Base-by-base conservation (phyloP, 92 coral and sea anemone species). In the Anthopleura xanthogrammica region DNA sequence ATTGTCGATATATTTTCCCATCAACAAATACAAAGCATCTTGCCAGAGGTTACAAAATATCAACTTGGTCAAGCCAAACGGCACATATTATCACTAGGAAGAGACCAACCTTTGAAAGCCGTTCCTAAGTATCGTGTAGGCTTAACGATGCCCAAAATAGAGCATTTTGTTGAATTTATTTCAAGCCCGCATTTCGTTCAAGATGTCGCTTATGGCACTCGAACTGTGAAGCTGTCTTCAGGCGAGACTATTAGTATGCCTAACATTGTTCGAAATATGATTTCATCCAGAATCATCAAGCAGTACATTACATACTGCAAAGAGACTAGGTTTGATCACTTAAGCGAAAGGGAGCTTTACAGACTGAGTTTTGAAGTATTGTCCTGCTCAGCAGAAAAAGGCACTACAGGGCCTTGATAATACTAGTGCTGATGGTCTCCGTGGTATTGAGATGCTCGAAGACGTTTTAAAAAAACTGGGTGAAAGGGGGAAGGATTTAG, bases 341-440 rank as follows among this genome's bases (percentile, higher is more conserved):
- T 88, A 57, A 83, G 90, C 79, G 86, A n/a, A n/a, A n/a, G n/a
- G n/a, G n/a, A 88, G 60, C 84, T 88, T 40, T 88, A 83, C 75
- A 83, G 87, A 73, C n/a, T n/a, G n/a, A n/a, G 87, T 83, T 41
- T 76, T 88, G 68, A 79, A 83, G 58, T 39, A 40, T 50, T n/a
- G 87, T 56, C 90, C 87, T 42, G 90, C 87, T 52, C 87, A 83
- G 73, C 90, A 88, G 86, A 79, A 77, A 22, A 85, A 89, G 74
- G 83, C 89, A 56, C 66, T 89, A 80, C 86, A 86, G 75, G 92
- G 92, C 36, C 86, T 86, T 76, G 89, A 89, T 79, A 89, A 86
- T 80, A 81, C 65, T 46, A 86, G 83, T 29, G 87, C 89, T 60
- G 88, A 84, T 85, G 88, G 85, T 5, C 82, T 80, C 20, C 52